Conservation (phyloP, 2,888 invertebrate genomes). For the Agriotes lineatus region DNA sequence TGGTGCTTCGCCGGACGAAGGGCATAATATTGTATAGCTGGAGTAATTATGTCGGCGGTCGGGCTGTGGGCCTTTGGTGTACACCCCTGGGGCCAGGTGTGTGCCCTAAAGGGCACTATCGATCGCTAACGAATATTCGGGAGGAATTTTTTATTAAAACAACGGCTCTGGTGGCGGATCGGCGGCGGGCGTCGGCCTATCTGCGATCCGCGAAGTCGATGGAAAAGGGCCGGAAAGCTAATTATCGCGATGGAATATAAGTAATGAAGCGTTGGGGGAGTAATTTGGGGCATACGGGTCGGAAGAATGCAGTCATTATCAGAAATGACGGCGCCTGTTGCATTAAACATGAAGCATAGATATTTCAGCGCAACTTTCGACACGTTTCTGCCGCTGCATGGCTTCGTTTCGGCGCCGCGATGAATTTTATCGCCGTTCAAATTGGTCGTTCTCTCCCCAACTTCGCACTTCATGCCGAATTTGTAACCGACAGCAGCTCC, state of each 20-base stretch:
- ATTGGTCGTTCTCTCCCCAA: conserved; percentile 53
- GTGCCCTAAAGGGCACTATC: conserved; percentile 27
- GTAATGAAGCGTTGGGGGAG: conserved; percentile 59
- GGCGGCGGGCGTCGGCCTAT: neutral
- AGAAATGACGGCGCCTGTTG: conserved; percentile 58
- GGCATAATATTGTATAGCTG: conserved; percentile 29
- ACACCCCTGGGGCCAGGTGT: conserved; percentile 26
- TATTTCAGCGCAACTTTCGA: conserved; percentile 61
- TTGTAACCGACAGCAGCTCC: conserved; percentile 52
- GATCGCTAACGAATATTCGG: conserved; percentile 26
- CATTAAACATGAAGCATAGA: conserved; percentile 63
- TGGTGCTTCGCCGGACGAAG: conserved; percentile 22
- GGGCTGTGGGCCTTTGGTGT: conserved; percentile 25
- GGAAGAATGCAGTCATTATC: conserved; percentile 62
- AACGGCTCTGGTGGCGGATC: neutral
- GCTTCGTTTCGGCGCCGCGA: conserved; percentile 46
- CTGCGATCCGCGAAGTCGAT: neutral
- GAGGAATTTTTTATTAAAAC: conserved; percentile 22
- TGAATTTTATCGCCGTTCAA: conserved; percentile 57
- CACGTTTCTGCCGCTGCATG: conserved; percentile 52
- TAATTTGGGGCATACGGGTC: conserved; percentile 56
- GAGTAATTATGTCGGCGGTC: conserved; percentile 31
- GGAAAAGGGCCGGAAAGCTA: conserved; percentile 42
- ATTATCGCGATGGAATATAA: conserved; percentile 51
- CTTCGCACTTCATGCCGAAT: conserved; percentile 51